phyloP scores from a whole-genome alignment of 2,888 invertebrate species.

The Acrobasis consociella region DNA sequence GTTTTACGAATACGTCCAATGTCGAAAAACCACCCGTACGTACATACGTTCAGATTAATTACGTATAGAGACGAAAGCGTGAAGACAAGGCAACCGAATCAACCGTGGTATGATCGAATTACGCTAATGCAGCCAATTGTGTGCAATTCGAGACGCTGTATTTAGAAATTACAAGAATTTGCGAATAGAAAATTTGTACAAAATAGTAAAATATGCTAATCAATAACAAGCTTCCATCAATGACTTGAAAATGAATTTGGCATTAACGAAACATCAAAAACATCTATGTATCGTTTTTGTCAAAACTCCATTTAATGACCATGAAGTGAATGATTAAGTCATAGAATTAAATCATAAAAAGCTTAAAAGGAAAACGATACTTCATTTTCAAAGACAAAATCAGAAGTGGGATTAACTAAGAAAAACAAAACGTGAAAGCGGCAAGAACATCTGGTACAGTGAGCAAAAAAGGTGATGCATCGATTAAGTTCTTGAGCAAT shows the following conservation, averaged over 20 bases:
- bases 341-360: too few species aligned
- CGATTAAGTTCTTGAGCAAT: constrained; percentile 66
- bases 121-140: constrained; percentile 16
- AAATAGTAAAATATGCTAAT: background rate
- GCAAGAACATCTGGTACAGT: constrained; percentile 48
- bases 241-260: too few species aligned
- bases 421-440: constrained; percentile 37
- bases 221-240: too few species aligned
- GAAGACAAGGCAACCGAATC: constrained; percentile 18
- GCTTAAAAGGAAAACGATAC: too few species aligned
- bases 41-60: constrained; percentile 33
- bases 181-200: background rate
- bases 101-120: constrained; percentile 13
- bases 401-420: background rate
- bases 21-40: background rate
- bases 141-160: background rate
- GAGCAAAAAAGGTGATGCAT: constrained; percentile 53
- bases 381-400: background rate
- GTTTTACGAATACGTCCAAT: background rate
- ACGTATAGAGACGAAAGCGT: constrained; percentile 26
- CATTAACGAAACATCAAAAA: too few species aligned
- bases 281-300: too few species aligned
- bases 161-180: background rate
- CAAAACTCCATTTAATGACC: too few species aligned
- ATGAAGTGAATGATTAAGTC: too few species aligned